Base-by-base conservation (phyloP, 1,140 invertebrate genomes). In the Trachelipus rathkii region DNA sequence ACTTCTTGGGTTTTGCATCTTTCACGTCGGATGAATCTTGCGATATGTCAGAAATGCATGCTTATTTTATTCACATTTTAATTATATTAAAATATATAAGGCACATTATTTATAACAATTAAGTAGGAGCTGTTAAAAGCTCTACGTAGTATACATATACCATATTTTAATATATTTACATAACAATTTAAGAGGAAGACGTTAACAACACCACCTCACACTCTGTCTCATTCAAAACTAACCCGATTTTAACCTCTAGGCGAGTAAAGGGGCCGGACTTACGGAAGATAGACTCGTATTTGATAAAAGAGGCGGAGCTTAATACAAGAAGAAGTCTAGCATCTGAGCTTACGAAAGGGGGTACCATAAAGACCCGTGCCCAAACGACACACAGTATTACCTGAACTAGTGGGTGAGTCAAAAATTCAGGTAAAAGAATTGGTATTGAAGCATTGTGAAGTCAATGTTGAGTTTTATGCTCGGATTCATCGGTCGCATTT, bases 381-480 rank as follows among this genome's bases (percentile, higher is more conserved):
- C 50, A 19, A 60, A 60, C 50, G 50, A 60, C 50, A 60, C 50
- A 60, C 50, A 60, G 50, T 60, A 60, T 60, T 60, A 60, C 50
- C 50, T 60, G 50, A 60, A 60, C 50, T 60, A 60, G 50, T 60
- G 50, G 50, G 50, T 60, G 50, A 60, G 50, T 60, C 19, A 60
- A 60, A 60, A 19, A 60, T 19, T 60, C 50, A 60, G 50, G 50
- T 60, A 60, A 60, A 19, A 60, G 11, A 19, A 15, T 13, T 13
- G 50, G 19, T 60, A 15, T 19, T 60, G 50, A 19, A 60, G 11
- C 50, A 60, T 60, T 60, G 50, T 60, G 50, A 19, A 60, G 50
- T 60, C 50, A 60, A 60, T 60, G 50, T 60, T 60, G 50, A 60
- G 50, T 60, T 60, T n/a, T 60, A 60, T 15, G 50, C 50, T 60